Percentiles rank a stretch among this genome's conserved stretches.
Conservation (phyloP, 1,140 invertebrate genomes). For the Drosophila lacertosa region DNA sequence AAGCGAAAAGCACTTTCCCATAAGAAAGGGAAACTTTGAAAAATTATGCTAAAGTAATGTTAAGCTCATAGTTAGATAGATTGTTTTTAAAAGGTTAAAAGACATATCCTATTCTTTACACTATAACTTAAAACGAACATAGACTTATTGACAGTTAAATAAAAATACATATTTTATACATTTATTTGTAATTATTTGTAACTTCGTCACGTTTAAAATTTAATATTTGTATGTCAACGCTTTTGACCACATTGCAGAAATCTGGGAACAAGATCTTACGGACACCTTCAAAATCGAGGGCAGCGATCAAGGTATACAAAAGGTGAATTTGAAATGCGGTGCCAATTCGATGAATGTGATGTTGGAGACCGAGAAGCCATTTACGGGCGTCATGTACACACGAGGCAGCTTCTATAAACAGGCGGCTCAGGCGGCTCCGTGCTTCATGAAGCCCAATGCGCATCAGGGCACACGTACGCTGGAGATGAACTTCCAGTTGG, state of each 20-base stretch:
- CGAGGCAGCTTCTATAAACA: constrained; percentile 86
- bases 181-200: too few species aligned
- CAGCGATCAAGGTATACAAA: constrained; percentile 85
- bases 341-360: constrained; percentile 85
- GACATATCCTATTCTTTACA: too few species aligned
- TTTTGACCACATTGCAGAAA: constrained; percentile 68
- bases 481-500: constrained; percentile 85
- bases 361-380: constrained; percentile 85
- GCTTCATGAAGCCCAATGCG: constrained; percentile 85
- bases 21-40: too few species aligned
- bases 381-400: constrained; percentile 87
- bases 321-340: constrained; percentile 85
- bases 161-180: too few species aligned
- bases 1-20: too few species aligned
- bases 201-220: too few species aligned
- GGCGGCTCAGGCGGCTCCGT: constrained; percentile 84
- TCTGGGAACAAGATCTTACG: constrained; percentile 85
- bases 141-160: too few species aligned
- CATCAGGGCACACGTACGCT: constrained; percentile 82
- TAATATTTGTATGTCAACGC: too few species aligned
- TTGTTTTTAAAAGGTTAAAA: too few species aligned
- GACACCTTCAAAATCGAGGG: constrained; percentile 86
- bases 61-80: too few species aligned
- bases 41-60: too few species aligned
- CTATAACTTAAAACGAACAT: too few species aligned